phyloP scores from a whole-genome alignment of 2,888 invertebrate genomes.

The Lissocephala sabroskyi region DNA sequence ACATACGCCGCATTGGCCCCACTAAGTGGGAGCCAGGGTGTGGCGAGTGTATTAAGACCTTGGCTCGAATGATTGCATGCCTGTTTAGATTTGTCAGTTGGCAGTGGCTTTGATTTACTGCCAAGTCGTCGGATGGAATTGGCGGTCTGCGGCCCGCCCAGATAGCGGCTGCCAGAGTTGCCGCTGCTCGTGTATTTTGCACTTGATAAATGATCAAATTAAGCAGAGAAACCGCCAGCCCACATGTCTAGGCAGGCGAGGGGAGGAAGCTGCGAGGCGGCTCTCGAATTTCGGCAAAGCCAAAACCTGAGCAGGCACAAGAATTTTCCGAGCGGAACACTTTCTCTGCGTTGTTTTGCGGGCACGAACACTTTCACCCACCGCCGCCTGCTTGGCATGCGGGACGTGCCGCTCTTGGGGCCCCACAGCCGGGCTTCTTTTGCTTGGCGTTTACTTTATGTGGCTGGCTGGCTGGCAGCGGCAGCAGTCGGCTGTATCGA shows the following conservation, averaged over 20 bases:
- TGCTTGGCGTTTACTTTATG: slow-evolving; percentile 14
- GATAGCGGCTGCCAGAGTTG: no score
- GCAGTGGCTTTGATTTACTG: slow-evolving; percentile 35
- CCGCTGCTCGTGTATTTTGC: slow-evolving; percentile 51
- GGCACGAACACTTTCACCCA: no score
- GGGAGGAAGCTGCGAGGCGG: no score
- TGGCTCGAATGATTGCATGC: slow-evolving; percentile 58
- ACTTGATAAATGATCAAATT: slow-evolving; percentile 63
- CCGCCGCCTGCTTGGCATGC: no score
- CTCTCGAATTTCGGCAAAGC: no score
- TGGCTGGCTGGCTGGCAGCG: slow-evolving; percentile 22
- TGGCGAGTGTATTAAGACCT: slow-evolving; percentile 47
- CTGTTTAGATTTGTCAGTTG: slow-evolving; percentile 57
- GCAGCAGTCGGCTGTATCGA: slow-evolving; percentile 17
- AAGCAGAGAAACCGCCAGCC: slow-evolving; percentile 41
- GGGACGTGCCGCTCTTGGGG: slow-evolving; percentile 18
- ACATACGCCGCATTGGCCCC: slow-evolving; percentile 32
- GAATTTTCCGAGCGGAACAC: no score
- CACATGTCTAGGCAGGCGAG: slow-evolving; percentile 25
- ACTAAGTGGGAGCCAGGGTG: no score
- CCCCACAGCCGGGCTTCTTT: no score
- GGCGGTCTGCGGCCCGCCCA: slow-evolving; percentile 6
- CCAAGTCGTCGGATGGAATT: background rate
- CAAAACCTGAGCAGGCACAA: no score
- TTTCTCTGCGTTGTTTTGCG: no score